These are phyloP conservation scores for Megalopta genalis DNA, from an alignment of 1,140 invertebrate species.

Conservation along the genomic window DNA sequence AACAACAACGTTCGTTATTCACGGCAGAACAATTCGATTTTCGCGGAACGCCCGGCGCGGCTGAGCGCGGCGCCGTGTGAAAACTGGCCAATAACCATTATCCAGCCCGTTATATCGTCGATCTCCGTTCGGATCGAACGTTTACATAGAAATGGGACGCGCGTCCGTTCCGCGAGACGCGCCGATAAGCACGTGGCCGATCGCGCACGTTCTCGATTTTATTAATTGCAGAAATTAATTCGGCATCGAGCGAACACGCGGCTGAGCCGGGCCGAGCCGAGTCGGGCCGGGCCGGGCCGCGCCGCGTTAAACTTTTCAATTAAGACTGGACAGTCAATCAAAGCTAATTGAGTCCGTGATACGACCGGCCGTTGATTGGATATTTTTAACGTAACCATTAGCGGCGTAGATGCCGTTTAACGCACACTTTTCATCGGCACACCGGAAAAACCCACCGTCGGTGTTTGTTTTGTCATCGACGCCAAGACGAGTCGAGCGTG, in stretches of 20 bases:
- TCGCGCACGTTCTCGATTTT: constrained; percentile 48
- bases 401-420: background rate
- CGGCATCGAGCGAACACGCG: background rate
- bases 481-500: no score
- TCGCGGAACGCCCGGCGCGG: constrained; percentile 11
- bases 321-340: constrained; percentile 57
- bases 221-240: constrained; percentile 63
- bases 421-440: no score
- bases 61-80: constrained; percentile 1
- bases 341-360: constrained; percentile 54
- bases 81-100: constrained; percentile 36
- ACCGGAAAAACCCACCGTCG: no score
- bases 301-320: constrained; percentile 54
- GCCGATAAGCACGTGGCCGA: constrained; percentile 42
- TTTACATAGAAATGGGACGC: constrained; percentile 48
- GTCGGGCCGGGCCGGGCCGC: background rate
- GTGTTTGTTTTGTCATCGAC: no score
- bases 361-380: constrained; percentile 7
- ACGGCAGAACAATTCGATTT: constrained; percentile 49
- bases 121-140: constrained; percentile 23
- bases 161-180: constrained; percentile 30
- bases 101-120: constrained; percentile 49
- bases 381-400: constrained; percentile 39
- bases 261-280: no score
- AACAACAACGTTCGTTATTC: constrained; percentile 54